A percentile compares a stretch with the other conserved stretches of the same genome.
phyloP scores from a whole-genome alignment of 2,888 invertebrate species.

The Catocala nupta region DNA sequence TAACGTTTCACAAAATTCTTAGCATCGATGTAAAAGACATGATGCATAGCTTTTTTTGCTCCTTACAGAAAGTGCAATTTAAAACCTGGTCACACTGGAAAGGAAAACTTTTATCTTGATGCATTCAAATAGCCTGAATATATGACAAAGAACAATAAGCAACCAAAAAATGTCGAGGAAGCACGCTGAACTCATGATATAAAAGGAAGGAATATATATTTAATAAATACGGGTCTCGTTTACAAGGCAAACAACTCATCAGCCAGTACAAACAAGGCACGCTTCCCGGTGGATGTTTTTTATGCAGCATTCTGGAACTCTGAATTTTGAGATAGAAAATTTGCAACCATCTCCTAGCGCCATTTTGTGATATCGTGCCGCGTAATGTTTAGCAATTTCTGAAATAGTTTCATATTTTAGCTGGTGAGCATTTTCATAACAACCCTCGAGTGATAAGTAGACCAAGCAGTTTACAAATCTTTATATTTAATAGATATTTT shows the following conservation, averaged over 20 bases:
- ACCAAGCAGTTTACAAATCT: no score
- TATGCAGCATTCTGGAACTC: slow-evolving; percentile 48
- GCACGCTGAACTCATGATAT: slow-evolving; percentile 32
- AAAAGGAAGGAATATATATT: slow-evolving; percentile 54
- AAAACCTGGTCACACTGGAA: not conserved
- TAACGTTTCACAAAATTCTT: no score
- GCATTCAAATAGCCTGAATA: not conserved
- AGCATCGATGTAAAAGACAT: no score
- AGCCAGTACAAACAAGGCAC: slow-evolving; percentile 70
- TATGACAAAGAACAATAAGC: slow-evolving; percentile 1
- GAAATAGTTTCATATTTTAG: slow-evolving; percentile 9
- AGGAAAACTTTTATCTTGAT: not conserved
- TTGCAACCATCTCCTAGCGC: slow-evolving; percentile 1
- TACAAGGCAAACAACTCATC: slow-evolving; percentile 79
- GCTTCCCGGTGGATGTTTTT: slow-evolving; percentile 53
- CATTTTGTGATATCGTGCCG: slow-evolving; percentile 12
- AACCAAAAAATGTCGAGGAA: slow-evolving; percentile 21
- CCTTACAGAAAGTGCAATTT: not conserved
- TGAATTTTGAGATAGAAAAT: slow-evolving; percentile 43
- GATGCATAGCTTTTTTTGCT: no score
- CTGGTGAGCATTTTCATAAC: no score
- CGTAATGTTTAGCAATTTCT: not conserved
- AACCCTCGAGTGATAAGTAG: no score
- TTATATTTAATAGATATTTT: no score
- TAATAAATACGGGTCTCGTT: slow-evolving; percentile 75